A percentile compares a stretch with the other conserved stretches of the same genome.
Conservation (phyloP, 2,888 invertebrate species). For the Amphiduros pacificus region DNA sequence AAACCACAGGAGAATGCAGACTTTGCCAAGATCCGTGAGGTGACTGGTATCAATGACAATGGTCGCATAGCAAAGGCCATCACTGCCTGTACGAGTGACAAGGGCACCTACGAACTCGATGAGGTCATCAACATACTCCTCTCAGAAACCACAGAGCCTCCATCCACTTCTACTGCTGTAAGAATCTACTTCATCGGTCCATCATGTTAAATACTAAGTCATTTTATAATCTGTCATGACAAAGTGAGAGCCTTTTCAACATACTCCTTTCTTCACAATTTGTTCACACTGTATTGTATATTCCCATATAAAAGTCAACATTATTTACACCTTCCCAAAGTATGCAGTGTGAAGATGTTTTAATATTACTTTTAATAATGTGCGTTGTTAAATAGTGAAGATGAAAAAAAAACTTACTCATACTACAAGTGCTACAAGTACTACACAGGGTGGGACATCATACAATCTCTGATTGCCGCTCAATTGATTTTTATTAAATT, state of each 20-base stretch:
- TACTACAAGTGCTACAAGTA: too few species aligned
- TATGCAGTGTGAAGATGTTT: too few species aligned
- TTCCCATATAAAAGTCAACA: too few species aligned
- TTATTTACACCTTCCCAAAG: too few species aligned
- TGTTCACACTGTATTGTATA: too few species aligned
- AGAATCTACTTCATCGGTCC: neutral
- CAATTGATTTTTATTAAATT: too few species aligned
- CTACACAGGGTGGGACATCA: too few species aligned
- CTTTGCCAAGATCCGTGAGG: conserved; percentile 39
- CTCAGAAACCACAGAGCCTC: conserved; percentile 30
- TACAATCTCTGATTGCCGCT: too few species aligned
- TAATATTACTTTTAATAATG: too few species aligned
- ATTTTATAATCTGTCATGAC: neutral
- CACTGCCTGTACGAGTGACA: conserved; percentile 47
- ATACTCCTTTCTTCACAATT: too few species aligned
- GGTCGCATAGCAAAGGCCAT: conserved; percentile 50
- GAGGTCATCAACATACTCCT: conserved; percentile 55
- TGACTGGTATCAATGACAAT: conserved; percentile 49
- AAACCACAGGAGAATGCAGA: conserved; percentile 11
- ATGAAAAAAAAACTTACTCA: too few species aligned
- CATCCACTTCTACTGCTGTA: neutral
- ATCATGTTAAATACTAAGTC: neutral
- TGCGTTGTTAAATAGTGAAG: too few species aligned
- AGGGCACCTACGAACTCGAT: conserved; percentile 51
- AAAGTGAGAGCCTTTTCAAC: neutral